Evolutionary conservation across 2,113 vertebrate genomes (phyloP).

Genomic region (Passer domesticus): DNA sequence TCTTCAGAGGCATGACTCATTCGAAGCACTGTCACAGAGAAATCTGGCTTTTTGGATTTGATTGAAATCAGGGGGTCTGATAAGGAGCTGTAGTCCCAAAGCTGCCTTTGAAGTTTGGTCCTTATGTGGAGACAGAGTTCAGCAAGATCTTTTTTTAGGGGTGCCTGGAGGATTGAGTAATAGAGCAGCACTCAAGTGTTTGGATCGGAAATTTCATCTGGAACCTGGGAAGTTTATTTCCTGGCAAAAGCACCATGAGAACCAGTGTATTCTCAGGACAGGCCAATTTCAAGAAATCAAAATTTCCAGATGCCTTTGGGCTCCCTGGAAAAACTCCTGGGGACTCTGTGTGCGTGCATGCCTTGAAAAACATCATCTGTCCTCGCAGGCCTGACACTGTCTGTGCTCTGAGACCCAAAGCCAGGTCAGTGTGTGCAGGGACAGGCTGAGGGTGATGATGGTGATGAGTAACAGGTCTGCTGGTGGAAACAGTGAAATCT

Average conservation of each 20-base stretch:
- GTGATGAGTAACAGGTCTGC: background rate
- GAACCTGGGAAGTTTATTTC: conserved; percentile 4
- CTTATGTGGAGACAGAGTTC: background rate
- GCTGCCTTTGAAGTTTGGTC: background rate
- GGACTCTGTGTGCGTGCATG: background rate
- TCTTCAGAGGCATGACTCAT: background rate
- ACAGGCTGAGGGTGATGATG: background rate
- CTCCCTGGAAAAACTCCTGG: conserved; percentile 17
- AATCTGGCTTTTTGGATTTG: background rate
- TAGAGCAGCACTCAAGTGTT: background rate
- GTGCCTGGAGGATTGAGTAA: conserved; percentile 13
- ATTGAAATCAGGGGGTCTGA: background rate
- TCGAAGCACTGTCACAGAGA: background rate
- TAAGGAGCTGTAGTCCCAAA: background rate
- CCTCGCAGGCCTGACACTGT: background rate
- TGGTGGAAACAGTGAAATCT: background rate
- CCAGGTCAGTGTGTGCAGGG: background rate
- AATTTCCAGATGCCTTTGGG: background rate
- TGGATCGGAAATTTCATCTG: background rate
- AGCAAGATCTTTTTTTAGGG: background rate
- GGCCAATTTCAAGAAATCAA: background rate
- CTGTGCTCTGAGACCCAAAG: background rate
- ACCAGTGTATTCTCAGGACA: conserved; percentile 4
- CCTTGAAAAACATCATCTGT: background rate
- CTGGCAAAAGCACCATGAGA: conserved; percentile 33